Evolutionary conservation across 1,140 invertebrate species (phyloP).

Genomic region (Ceratosolen fusciceps): DNA sequence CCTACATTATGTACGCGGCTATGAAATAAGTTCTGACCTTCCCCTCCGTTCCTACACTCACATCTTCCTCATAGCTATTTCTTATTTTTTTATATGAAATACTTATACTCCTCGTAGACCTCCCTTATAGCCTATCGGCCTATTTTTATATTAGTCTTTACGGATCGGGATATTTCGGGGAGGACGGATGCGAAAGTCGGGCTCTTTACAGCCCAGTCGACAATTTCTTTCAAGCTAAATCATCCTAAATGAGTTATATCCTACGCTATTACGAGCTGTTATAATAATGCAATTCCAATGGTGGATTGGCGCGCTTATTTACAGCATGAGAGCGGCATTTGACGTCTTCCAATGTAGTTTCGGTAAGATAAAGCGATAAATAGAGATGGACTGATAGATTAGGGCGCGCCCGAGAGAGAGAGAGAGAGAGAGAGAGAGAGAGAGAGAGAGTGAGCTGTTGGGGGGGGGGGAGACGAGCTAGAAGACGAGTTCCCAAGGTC

Average conservation of each 20-base stretch:
- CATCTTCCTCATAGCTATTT: not conserved
- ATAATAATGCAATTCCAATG: not conserved
- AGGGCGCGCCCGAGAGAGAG: too few species aligned
- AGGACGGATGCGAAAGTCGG: not conserved
- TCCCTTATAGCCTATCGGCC: not conserved
- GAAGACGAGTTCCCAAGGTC: not conserved
- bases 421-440: too few species aligned
- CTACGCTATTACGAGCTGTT: too few species aligned
- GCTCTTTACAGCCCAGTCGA: not conserved
- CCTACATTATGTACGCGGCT: not conserved
- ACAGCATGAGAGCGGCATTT: too few species aligned
- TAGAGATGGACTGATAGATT: too few species aligned
- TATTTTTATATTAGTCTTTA: slow-evolving; percentile 1
- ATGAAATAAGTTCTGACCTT: slow-evolving; percentile 27
- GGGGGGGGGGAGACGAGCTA: too few species aligned
- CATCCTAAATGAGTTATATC: not conserved
- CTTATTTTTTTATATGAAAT: slow-evolving; percentile 16
- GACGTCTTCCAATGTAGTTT: too few species aligned
- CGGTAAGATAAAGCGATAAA: too few species aligned
- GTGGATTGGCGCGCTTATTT: too few species aligned
- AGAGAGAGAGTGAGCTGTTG: too few species aligned
- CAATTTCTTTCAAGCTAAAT: not conserved
- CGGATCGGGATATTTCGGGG: not conserved
- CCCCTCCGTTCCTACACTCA: slow-evolving; percentile 4
- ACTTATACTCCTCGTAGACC: not conserved